Percentiles rank a stretch among this genome's conserved stretches.
phyloP scores from a whole-genome alignment of 2,797 vertebrate species.

The Ispidina picta region DNA sequence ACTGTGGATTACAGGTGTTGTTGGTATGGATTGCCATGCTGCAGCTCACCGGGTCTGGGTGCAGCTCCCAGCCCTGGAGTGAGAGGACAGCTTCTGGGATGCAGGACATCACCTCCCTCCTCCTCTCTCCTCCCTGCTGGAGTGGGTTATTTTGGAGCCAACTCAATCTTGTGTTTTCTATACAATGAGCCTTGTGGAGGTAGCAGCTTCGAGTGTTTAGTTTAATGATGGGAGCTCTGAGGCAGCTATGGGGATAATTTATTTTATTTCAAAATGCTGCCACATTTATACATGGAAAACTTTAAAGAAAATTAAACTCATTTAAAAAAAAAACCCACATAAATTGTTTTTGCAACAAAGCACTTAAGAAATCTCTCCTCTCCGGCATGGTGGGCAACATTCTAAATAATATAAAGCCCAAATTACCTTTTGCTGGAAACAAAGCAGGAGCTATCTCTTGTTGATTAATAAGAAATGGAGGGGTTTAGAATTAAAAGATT shows the following conservation, averaged over 20 bases:
- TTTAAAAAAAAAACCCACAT: conserved; percentile 68
- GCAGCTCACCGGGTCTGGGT: background rate
- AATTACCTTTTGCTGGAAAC: conserved; percentile 71
- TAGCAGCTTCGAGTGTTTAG: conserved; percentile 30
- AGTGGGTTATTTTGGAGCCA: background rate
- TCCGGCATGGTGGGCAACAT: conserved; percentile 55
- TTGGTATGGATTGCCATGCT: background rate
- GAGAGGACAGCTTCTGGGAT: background rate
- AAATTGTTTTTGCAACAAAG: conserved; percentile 74
- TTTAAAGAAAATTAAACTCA: conserved; percentile 78
- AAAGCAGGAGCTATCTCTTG: conserved; percentile 61
- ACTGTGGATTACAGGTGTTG: fast-evolving
- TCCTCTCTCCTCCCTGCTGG: background rate
- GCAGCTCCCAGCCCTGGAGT: background rate
- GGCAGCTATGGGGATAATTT: conserved; percentile 60
- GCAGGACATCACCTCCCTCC: background rate
- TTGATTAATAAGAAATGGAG: conserved; percentile 66
- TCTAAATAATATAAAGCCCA: conserved; percentile 65
- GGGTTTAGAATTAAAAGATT: conserved; percentile 66
- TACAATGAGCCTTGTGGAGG: conserved; percentile 29
- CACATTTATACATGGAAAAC: conserved; percentile 64
- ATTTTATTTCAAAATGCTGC: conserved; percentile 65
- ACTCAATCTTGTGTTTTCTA: conserved; percentile 11
- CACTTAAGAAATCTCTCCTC: conserved; percentile 70
- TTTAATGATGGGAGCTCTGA: conserved; percentile 39